Evolutionary conservation across 2,113 vertebrate genomes (phyloP).

Genomic region (Gasterosteus aculeatus): DNA sequence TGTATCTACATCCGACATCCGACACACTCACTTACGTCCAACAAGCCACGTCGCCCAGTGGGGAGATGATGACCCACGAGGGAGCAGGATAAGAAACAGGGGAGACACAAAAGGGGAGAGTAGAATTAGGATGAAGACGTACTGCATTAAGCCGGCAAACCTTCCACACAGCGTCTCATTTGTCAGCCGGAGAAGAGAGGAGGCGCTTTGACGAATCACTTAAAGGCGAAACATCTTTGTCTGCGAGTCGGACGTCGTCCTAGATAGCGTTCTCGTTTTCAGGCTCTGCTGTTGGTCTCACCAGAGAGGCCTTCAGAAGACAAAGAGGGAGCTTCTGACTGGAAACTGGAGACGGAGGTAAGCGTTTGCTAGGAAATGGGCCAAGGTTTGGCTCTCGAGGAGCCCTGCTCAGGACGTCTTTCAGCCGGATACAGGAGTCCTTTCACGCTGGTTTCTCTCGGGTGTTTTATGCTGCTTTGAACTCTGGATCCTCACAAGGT

Average conservation of each 20-base stretch:
- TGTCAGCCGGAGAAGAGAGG: constrained; percentile 36
- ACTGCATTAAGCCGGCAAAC: constrained; percentile 33
- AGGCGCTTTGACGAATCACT: constrained; percentile 41
- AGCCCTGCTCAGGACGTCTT: constrained; percentile 11
- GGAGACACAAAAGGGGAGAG: constrained; percentile 36
- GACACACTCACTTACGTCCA: constrained; percentile 59
- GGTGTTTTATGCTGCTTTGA: constrained; percentile 16
- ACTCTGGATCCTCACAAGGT: constrained; percentile 2
- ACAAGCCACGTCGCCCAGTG: constrained; percentile 24
- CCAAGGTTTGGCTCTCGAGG: constrained; percentile 47
- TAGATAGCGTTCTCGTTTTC: constrained; percentile 35
- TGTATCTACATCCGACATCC: constrained; percentile 33
- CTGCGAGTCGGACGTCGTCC: constrained; percentile 38
- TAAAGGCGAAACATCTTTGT: constrained; percentile 53
- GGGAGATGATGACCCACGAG: constrained; percentile 37
- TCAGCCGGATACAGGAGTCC: background rate
- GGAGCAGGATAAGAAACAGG: constrained; percentile 38
- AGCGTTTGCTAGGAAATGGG: constrained; percentile 49
- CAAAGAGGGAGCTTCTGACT: constrained; percentile 68
- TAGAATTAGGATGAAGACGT: constrained; percentile 47
- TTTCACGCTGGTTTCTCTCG: background rate
- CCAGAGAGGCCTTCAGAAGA: constrained; percentile 48
- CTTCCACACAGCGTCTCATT: constrained; percentile 44
- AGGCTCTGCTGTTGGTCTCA: constrained; percentile 31
- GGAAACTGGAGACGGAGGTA: constrained; percentile 65